A percentile compares a stretch with the other conserved stretches of the same genome.
Conservation (phyloP, 2,888 invertebrate species). For the Hymenopus coronatus region DNA sequence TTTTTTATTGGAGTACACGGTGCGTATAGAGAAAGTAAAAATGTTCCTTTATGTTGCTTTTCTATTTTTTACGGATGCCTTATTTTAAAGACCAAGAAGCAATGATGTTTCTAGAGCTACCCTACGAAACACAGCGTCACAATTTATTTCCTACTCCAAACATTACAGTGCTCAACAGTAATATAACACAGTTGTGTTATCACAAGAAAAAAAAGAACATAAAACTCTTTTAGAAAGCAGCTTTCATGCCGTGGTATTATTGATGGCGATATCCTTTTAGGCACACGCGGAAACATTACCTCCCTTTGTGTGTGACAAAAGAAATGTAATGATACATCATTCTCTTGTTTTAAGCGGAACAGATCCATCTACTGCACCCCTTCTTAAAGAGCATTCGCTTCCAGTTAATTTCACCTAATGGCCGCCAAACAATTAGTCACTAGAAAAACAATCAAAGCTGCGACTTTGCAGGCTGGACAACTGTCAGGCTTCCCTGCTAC, state of each 20-base stretch:
- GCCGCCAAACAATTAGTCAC: constrained; percentile 1
- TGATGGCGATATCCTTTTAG: neutral
- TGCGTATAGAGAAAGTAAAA: no score
- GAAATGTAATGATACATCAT: neutral
- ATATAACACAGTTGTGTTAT: neutral
- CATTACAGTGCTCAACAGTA: no score
- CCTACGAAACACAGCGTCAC: no score
- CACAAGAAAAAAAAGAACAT: neutral
- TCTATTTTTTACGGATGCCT: no score
- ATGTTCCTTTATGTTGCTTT: no score
- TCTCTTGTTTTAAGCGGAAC: neutral
- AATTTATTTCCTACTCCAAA: no score
- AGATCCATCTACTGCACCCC: neutral
- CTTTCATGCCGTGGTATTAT: neutral
- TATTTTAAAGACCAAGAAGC: no score
- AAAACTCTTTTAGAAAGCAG: neutral
- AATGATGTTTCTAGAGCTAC: no score
- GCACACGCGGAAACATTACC: neutral
- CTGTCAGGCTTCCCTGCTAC: neutral
- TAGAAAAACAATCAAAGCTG: neutral
- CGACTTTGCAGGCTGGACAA: neutral
- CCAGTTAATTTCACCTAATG: neutral
- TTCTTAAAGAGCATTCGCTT: neutral
- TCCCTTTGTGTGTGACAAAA: neutral
- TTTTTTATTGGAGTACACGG: no score